A percentile compares a stretch with the other conserved stretches of the same genome.
Evolutionary conservation across 2,113 vertebrate species (phyloP).

Genomic region (Loxodonta africana): DNA sequence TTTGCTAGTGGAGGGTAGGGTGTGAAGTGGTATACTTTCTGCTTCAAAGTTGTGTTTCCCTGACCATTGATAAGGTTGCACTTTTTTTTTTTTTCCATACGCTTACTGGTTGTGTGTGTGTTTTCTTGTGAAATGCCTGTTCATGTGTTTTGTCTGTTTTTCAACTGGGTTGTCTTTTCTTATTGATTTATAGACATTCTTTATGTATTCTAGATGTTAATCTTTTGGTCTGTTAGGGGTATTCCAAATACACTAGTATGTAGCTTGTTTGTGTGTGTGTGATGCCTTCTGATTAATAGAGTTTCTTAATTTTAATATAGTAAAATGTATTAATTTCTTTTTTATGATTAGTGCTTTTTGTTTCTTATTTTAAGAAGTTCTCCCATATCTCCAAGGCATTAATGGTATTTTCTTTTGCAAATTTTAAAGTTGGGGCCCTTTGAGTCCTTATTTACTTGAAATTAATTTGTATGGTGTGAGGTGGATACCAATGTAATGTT

Average conservation of each 20-base stretch:
- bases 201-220: background rate
- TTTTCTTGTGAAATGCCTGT: background rate
- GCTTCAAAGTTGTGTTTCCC: background rate
- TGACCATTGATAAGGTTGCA: background rate
- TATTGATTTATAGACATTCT: background rate
- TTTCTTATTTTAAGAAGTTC: conserved; percentile 3
- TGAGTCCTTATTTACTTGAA: conserved; percentile 34
- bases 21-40: background rate
- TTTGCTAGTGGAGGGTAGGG: background rate
- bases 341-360: background rate
- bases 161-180: background rate
- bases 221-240: background rate
- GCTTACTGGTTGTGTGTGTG: background rate
- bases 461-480: conserved; percentile 1
- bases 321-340: background rate
- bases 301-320: conserved; percentile 14
- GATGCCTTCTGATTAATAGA: background rate
- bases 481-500: background rate
- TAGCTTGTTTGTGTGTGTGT: background rate
- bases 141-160: background rate
- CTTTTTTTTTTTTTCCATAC: background rate
- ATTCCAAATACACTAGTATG: background rate
- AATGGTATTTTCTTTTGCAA: background rate
- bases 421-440: conserved; percentile 1
- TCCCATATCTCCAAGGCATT: background rate